Base-by-base conservation (phyloP, 2,113 vertebrate genomes). In the Jaculus jaculus region DNA sequence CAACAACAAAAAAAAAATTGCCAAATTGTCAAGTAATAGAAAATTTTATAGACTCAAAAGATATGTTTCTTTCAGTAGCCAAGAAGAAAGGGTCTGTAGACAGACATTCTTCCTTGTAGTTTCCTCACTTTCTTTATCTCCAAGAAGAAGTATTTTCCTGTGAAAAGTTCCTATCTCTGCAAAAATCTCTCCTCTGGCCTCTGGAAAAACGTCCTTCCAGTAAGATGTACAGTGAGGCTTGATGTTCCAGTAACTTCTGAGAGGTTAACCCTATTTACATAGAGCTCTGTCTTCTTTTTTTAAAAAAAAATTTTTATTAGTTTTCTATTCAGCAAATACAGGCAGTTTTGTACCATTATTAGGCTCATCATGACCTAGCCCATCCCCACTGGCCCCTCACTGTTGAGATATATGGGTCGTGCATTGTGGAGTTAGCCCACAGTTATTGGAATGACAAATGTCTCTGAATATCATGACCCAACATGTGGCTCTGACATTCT, bases 211-310 rank as follows among this genome's bases (percentile, higher is more conserved):
- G 77, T 23, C 51, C 60, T 96, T 93, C 95, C 87, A 93, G 94
- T 65, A 96, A 94, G 63, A 90, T 23, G 30, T 58, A 94, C 93
- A 88, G 79, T 63, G 69, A 95, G 30, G 21, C 66, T 47, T 87
- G 69, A 94, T 30, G 60, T 94, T 96, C 82, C 92, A 92, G 74
- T 83, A 95, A 96, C 75, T 96, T 95, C 86, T 91, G 75, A 87
- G 17, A 90, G 63, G 24, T 79, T 94, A 85, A 66, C 74, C 78
- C 79, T 90, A 47, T 95, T 94, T 74, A 84, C 65, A 82, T 60
- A 90, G 42, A 34, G 32, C n/a, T n/a, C n/a, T n/a, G n/a, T n/a
- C n/a, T n/a, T n/a, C n/a, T n/a, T n/a, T n/a, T n/a, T n/a, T n/a
- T n/a, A n/a, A n/a, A n/a, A n/a, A n/a, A n/a, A n/a, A n/a, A n/a